Conservation (phyloP, 2,797 vertebrate species). For the Pangasius larnaudii region DNA sequence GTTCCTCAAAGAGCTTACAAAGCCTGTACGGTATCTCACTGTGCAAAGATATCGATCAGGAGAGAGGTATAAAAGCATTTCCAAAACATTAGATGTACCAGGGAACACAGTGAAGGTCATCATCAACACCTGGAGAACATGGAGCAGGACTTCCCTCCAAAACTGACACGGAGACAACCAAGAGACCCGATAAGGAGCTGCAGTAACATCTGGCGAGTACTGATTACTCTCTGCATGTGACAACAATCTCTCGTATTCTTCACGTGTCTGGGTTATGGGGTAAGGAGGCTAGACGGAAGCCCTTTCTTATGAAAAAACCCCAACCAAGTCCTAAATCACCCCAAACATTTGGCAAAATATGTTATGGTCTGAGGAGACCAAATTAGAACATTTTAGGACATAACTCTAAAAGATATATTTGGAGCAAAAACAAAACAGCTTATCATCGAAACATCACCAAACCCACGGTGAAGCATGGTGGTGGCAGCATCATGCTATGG, state of each 20-base stretch:
- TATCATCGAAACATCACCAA: not conserved
- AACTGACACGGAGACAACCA: no score
- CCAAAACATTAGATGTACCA: not conserved
- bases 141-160: not conserved
- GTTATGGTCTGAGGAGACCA: not conserved
- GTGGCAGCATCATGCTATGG: not conserved
- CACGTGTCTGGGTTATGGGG: no score
- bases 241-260: no score
- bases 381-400: not conserved
- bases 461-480: not conserved
- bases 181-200: not conserved
- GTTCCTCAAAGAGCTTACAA: slow-evolving; percentile 1
- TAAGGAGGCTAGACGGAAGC: no score
- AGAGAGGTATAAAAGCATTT: not conserved
- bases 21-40: not conserved
- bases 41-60: not conserved
- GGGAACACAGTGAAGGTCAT: not conserved
- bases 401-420: not conserved
- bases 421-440: not conserved
- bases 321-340: not conserved
- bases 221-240: no score
- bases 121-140: not conserved
- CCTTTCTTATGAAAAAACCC: no score
- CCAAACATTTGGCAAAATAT: not conserved
- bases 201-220: not conserved